Base-by-base conservation (phyloP, 2,113 vertebrate species). In the Heliornis fulica region DNA sequence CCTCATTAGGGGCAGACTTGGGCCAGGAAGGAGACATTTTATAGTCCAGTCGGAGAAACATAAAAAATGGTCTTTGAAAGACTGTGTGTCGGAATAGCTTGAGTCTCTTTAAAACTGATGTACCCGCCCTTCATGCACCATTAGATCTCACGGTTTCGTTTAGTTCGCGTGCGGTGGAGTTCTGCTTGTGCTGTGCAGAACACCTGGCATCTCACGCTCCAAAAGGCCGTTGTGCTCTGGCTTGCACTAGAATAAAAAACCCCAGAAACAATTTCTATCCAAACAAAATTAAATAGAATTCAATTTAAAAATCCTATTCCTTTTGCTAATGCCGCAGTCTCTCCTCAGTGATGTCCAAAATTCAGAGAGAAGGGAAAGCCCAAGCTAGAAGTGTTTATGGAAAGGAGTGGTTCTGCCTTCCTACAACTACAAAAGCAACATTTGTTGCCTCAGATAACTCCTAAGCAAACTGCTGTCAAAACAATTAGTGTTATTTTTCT, bases 401-500 rank as follows among this genome's bases (percentile, higher is more conserved):
- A 75, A 92, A 87, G 60, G 51, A 93, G 60, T 3, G 11, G 93
- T 93, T 94, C 79, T 97, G 93, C 87, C 89, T 97, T 96, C 77
- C 95, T 93, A 45, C 87, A 92, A 93, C 91, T 97, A 97, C 96
- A 98, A 98, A 98, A 97, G 98, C 93, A 98, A 97, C 97, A 98
- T 98, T 98, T 98, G 98, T 97, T 98, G 96, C 96, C 78, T 91
- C 83, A 96, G 97, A 98, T 98, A 98, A 97, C 95, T 97, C 97
- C 96, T 97, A 95, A 98, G 93, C 95, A 97, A 98, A 98, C 98
- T 97, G 97, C 98, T 96, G 93, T 98, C 97, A 98, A 98, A 98
- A 98, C 98, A 98, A 97, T 98, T 98, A 98, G 97, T 98, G 98
- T 98, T 98, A 98, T 98, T 98, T 98, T 98, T 98, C 98, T 98